These are phyloP conservation scores for Lagenorhynchus albirostris DNA, from an alignment of 2,113 vertebrate species.

Conservation along the genomic window DNA sequence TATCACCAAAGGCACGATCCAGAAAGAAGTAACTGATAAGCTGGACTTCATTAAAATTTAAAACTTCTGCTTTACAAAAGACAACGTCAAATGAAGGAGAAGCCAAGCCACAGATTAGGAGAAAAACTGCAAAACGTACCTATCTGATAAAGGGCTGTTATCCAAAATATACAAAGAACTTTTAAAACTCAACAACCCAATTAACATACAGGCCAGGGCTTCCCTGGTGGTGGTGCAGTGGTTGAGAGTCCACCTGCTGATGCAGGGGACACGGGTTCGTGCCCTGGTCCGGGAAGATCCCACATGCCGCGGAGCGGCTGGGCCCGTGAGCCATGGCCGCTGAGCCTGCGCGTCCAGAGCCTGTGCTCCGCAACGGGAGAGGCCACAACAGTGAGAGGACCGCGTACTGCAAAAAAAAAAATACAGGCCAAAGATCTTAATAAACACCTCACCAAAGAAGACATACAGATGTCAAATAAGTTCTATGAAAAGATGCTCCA, in stretches of 20 bases:
- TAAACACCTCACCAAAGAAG: background rate
- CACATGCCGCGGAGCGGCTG: no score
- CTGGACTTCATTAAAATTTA: background rate
- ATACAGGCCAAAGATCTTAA: background rate
- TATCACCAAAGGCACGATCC: background rate
- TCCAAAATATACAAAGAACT: background rate
- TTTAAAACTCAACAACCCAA: background rate
- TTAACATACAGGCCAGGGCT: background rate
- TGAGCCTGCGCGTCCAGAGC: no score
- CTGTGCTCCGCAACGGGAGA: no score
- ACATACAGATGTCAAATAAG: background rate
- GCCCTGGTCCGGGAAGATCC: no score
- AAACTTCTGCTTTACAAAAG: background rate
- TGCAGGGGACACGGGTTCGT: no score
- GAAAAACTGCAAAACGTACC: background rate
- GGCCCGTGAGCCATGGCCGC: no score
- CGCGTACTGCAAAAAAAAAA: no score
- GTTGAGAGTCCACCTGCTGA: no score
- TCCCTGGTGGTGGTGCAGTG: no score
- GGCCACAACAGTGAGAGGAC: no score
- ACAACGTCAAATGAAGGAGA: background rate
- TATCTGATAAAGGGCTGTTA: background rate
- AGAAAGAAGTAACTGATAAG: background rate
- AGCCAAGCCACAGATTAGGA: background rate
- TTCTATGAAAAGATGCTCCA: background rate